Evolutionary conservation across 2,797 vertebrate species (phyloP).

Genomic region (Hybognathus amarus): DNA sequence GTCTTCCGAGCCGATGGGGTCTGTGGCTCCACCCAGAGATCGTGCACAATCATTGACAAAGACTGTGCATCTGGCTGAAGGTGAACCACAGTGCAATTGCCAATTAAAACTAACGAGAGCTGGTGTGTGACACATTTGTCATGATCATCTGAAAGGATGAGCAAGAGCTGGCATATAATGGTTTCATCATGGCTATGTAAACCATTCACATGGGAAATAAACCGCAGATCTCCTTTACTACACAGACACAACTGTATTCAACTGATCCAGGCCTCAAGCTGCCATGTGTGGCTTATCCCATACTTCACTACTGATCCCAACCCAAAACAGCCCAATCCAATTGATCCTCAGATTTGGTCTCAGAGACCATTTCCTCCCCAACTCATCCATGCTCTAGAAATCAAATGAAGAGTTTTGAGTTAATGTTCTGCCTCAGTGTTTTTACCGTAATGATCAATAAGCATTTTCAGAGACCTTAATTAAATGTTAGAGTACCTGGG

Average conservation of each 20-base stretch:
- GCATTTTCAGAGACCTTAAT: constrained; percentile 54
- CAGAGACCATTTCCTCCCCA: background rate
- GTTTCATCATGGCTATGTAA: constrained; percentile 21
- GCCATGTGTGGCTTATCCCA: constrained; percentile 32
- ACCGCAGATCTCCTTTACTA: constrained; percentile 5
- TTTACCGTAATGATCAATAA: constrained; percentile 53
- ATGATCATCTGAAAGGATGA: constrained; percentile 36
- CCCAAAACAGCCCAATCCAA: constrained; percentile 28
- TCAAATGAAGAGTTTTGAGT: constrained; percentile 44
- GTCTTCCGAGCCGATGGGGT: background rate
- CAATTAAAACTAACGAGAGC: constrained; percentile 58
- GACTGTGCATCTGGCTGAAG: constrained; percentile 46
- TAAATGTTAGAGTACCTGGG: constrained; percentile 49
- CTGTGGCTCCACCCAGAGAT: constrained; percentile 11
- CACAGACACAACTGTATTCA: constrained; percentile 12
- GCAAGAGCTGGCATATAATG: constrained; percentile 18
- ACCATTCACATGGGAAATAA: constrained; percentile 31
- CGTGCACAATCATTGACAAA: constrained; percentile 1
- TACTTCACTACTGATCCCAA: constrained; percentile 15
- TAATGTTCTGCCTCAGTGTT: constrained; percentile 39
- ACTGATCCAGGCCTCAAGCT: constrained; percentile 12
- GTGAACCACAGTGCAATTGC: constrained; percentile 45
- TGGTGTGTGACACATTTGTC: constrained; percentile 42
- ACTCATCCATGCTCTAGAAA: constrained; percentile 30
- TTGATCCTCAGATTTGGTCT: constrained; percentile 30